Evolutionary conservation across 2,797 vertebrate species (phyloP).

Genomic region (Sylvia borin): DNA sequence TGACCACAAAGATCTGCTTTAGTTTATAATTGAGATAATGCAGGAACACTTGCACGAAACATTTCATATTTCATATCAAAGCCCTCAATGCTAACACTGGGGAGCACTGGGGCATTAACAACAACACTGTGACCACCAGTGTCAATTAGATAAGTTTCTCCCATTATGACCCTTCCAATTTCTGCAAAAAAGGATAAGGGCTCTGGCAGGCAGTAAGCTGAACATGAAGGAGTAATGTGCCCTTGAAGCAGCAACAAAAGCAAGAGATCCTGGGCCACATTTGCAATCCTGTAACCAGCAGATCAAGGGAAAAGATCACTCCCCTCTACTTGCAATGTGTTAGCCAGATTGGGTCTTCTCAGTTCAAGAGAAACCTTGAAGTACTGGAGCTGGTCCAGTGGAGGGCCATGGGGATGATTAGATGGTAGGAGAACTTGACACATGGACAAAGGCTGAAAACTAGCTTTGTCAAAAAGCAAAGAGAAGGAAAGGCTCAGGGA

Average conservation of each 20-base stretch:
- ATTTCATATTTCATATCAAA: background rate
- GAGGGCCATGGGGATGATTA: rapidly evolving
- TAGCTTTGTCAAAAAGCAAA: background rate
- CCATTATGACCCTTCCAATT: background rate
- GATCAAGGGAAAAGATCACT: background rate
- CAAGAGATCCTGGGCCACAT: background rate
- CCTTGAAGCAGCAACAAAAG: background rate
- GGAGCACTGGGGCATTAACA: background rate
- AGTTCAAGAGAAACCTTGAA: background rate
- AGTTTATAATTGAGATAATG: background rate
- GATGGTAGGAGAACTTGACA: background rate
- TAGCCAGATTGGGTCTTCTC: background rate
- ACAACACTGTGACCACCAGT: background rate
- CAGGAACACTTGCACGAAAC: background rate
- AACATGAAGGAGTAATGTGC: background rate
- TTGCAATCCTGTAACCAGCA: background rate
- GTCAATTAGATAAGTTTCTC: background rate
- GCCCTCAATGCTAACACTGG: rapidly evolving
- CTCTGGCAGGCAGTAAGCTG: background rate
- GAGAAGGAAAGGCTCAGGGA: background rate
- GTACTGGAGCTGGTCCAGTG: background rate
- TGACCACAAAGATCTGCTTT: background rate
- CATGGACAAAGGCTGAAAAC: background rate
- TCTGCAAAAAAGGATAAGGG: background rate
- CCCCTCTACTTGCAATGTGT: rapidly evolving